phyloP scores from a whole-genome alignment of 2,797 vertebrate species.

The Acestrorhynchus altus region DNA sequence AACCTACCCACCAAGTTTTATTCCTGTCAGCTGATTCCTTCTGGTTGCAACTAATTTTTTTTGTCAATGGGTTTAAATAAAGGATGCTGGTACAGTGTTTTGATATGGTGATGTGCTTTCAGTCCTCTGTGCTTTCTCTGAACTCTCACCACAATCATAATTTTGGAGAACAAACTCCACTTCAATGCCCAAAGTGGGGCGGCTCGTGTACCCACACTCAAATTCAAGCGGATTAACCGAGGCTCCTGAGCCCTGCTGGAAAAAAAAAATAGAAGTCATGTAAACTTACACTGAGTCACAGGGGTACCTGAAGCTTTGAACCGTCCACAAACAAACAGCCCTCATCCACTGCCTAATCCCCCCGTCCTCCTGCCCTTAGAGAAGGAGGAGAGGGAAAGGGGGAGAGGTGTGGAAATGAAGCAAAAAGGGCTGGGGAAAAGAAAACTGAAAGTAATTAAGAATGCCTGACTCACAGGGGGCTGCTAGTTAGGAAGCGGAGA shows the following conservation, averaged over 20 bases:
- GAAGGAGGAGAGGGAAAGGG: slow-evolving; percentile 59
- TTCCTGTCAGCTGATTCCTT: too few species aligned
- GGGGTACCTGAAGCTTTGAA: slow-evolving; percentile 58
- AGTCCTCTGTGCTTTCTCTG: background rate
- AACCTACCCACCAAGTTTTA: too few species aligned
- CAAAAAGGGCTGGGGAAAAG: slow-evolving; percentile 65
- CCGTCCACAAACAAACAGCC: slow-evolving; percentile 50
- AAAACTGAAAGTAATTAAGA: slow-evolving; percentile 83
- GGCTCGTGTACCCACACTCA: background rate
- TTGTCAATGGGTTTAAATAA: too few species aligned
- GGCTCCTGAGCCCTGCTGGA: slow-evolving; percentile 34
- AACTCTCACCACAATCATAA: background rate
- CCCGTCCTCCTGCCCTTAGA: slow-evolving; percentile 22
- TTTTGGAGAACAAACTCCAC: slow-evolving; percentile 32
- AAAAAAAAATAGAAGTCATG: slow-evolving; percentile 23
- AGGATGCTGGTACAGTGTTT: background rate
- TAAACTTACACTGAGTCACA: slow-evolving; percentile 33
- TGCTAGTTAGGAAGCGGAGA: slow-evolving; percentile 77
- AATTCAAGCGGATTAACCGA: slow-evolving; percentile 42
- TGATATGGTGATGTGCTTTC: background rate
- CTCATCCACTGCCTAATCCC: slow-evolving; percentile 50
- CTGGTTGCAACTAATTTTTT: too few species aligned
- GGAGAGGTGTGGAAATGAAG: slow-evolving; percentile 63
- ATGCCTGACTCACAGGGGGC: slow-evolving; percentile 76
- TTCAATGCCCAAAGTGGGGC: slow-evolving; percentile 10